Conservation (phyloP, 2,888 invertebrate genomes). For the Gnatocerus cornutus region DNA sequence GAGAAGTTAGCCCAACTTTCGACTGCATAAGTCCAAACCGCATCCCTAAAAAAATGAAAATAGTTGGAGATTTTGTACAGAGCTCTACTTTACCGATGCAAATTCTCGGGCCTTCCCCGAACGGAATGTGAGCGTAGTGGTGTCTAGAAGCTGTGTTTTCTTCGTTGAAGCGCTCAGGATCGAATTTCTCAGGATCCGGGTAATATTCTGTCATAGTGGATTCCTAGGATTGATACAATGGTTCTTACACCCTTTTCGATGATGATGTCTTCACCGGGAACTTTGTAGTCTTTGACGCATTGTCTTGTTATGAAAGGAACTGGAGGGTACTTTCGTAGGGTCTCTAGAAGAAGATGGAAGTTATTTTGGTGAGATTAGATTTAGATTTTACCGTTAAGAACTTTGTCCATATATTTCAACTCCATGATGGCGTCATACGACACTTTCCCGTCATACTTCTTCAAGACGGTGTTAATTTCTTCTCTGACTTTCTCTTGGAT, state of each 20-base stretch:
- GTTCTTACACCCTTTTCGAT: constrained; percentile 51
- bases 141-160: constrained; percentile 45
- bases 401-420: constrained; percentile 52
- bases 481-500: constrained; percentile 50
- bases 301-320: constrained; percentile 48
- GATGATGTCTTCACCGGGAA: constrained; percentile 49
- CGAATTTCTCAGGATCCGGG: constrained; percentile 50
- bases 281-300: constrained; percentile 52
- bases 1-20: constrained; percentile 17
- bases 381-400: constrained; percentile 4
- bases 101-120: constrained; percentile 54
- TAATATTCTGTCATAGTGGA: constrained; percentile 53
- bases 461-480: constrained; percentile 52
- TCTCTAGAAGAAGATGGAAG: constrained; percentile 50
- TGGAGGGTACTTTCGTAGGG: constrained; percentile 52
- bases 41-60: constrained; percentile 30
- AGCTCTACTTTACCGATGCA: constrained; percentile 13
- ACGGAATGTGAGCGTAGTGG: constrained; percentile 52
- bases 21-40: constrained; percentile 28
- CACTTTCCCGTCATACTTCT: constrained; percentile 49
- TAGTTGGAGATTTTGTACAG: neutral
- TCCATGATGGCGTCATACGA: constrained; percentile 55
- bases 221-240: constrained; percentile 49
- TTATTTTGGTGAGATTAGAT: neutral
- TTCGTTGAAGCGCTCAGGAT: constrained; percentile 54